Evolutionary conservation across 2,113 vertebrate species (phyloP), one percentile per base, ranked within the genome.

Genomic region (Glaucomys volans): DNA sequence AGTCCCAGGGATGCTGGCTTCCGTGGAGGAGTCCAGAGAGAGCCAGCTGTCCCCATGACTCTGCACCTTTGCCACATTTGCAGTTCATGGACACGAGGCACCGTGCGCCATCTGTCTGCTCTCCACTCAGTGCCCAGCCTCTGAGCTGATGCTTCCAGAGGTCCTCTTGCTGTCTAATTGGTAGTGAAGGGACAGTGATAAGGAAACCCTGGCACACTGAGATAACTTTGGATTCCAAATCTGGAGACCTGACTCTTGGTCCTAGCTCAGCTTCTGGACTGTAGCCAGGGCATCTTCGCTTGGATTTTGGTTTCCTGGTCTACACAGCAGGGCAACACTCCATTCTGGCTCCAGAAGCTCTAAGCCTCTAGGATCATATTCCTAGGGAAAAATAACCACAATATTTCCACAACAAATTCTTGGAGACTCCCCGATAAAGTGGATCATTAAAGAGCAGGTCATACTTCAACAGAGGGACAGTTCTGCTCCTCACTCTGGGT

Each of bases 381-480:
- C 71, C 91, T 17, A 82, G 72, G 32, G 64, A 72, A 92, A 72
- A 13, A 47, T 47, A 67, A 62, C 50, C 5, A 4, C 42, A 57
- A 22, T 40, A 22, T 76, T 79, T 77, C 42, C 54, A 52, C 44
- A 18, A 8, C 7, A 17, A 77, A 35, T 93, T 67, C 72, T 91
- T 90, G 26, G 30, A 89, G 82, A 74, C 71, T 28, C 57, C 57
- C 93, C 71, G 24, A 12, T 35, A 71, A 91, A 96, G 44, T 82
- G 90, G 86, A 64, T 83, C 91, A 52, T 90, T 67, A 52, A 22
- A 62, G 64, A 83, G 52, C 44, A 47, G 50, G 82, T 80, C 86
- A 37, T 30, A 47, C 71, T 95, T 91, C 64, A 93, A 81, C n/a
- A 47, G 37, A 79, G 28, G 47, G 32, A 75, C 62, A 54, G 76